Conservation (phyloP, 2,888 invertebrate genomes). For the Drosophila borealis region DNA sequence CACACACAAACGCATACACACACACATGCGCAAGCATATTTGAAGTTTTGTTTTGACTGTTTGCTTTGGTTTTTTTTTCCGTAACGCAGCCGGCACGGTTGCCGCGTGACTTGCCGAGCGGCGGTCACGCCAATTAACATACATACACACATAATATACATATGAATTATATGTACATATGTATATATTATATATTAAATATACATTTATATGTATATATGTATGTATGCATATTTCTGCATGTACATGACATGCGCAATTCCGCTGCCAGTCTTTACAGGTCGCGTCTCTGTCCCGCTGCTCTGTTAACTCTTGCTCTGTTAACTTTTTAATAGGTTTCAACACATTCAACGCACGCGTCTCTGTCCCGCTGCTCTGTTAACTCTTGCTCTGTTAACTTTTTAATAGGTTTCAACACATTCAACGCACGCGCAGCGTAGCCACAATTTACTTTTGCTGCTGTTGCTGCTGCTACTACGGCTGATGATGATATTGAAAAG, state of each 20-base stretch:
- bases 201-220: conserved; percentile 2
- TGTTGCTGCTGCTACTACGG: conserved; percentile 11
- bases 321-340: conserved; percentile 39
- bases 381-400: conserved; percentile 52
- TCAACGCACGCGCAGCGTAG: conserved; percentile 76
- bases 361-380: conserved; percentile 21
- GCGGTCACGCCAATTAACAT: conserved; percentile 64
- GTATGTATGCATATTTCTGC: not conserved
- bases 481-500: conserved; percentile 58
- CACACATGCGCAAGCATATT: conserved; percentile 36
- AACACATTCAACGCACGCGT: conserved; percentile 67
- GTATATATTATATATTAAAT: conserved; percentile 2
- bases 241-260: conserved; percentile 28
- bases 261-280: conserved; percentile 28
- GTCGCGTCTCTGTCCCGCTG: conserved; percentile 9
- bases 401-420: conserved; percentile 38
- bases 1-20: conserved; percentile 1
- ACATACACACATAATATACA: conserved; percentile 22
- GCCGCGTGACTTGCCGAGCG: conserved; percentile 64
- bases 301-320: conserved; percentile 43
- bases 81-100: conserved; percentile 62
- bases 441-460: conserved; percentile 71
- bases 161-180: not conserved
- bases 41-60: conserved; percentile 74
- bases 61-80: conserved; percentile 49